Percentiles rank a stretch among this genome's conserved stretches.
These are phyloP conservation scores for Entelurus aequoreus DNA, from an alignment of 2,113 vertebrate species.

Conservation along the genomic window DNA sequence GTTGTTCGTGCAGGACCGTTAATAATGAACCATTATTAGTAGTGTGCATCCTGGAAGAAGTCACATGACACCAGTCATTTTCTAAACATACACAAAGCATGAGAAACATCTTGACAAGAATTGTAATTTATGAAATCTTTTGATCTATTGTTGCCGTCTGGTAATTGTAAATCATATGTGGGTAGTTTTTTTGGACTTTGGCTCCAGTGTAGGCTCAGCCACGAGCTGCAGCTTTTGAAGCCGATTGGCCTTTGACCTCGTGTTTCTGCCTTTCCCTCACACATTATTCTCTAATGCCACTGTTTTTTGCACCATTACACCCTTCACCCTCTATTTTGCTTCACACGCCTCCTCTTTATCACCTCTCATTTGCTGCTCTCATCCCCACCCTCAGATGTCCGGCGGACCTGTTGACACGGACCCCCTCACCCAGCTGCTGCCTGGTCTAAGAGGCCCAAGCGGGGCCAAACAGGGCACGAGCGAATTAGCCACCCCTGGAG, in stretches of 20 bases:
- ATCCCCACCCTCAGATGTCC: slow-evolving; percentile 48
- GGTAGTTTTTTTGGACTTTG: slow-evolving; percentile 54
- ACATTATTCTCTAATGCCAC: slow-evolving; percentile 17
- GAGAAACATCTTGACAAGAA: no score
- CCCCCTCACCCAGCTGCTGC: slow-evolving; percentile 80
- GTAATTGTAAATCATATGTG: not conserved
- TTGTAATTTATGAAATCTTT: no score
- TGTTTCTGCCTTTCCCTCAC: slow-evolving; percentile 15
- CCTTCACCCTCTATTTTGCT: slow-evolving; percentile 5
- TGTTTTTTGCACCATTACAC: slow-evolving; percentile 10
- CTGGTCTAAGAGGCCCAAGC: slow-evolving; percentile 75
- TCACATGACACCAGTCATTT: no score
- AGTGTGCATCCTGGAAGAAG: no score
- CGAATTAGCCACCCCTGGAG: slow-evolving; percentile 38
- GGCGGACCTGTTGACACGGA: slow-evolving; percentile 76
- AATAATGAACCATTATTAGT: no score
- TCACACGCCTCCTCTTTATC: not conserved
- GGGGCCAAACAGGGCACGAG: slow-evolving; percentile 64
- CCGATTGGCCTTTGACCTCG: slow-evolving; percentile 35
- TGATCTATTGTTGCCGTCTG: no score
- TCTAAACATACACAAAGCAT: no score
- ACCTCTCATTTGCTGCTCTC: slow-evolving; percentile 4
- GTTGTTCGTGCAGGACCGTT: no score
- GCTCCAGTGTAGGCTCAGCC: slow-evolving; percentile 28
- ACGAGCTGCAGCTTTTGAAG: slow-evolving; percentile 21